These are phyloP conservation scores for Halictus rubicundus DNA, from an alignment of 1,140 invertebrate genomes.

Conservation along the genomic window DNA sequence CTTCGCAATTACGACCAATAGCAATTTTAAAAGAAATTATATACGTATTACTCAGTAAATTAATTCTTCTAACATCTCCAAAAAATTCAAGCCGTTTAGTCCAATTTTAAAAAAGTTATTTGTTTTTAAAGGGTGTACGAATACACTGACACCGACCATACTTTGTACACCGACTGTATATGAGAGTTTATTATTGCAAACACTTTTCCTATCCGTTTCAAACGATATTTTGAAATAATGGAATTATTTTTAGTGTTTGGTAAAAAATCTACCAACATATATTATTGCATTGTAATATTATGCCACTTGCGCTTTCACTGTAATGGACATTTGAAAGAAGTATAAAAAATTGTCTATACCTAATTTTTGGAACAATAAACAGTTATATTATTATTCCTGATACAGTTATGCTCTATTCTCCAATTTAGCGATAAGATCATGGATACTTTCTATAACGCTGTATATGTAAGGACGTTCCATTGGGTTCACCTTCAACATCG, in stretches of 20 bases:
- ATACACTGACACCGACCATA: no score
- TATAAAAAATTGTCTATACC: conserved; percentile 35
- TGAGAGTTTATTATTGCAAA: neutral
- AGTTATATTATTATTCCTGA: conserved; percentile 16
- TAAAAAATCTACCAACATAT: conserved; percentile 2
- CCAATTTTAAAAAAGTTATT: no score
- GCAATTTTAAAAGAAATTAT: no score
- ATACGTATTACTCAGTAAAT: no score
- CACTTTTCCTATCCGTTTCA: neutral
- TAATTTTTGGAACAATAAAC: conserved; percentile 20
- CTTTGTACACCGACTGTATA: no score
- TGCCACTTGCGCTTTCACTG: neutral
- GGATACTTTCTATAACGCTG: conserved; percentile 83
- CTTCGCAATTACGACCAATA: no score
- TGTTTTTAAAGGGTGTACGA: no score
- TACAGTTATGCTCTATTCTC: conserved; percentile 79
- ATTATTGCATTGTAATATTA: neutral
- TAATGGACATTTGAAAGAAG: neutral
- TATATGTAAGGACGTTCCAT: conserved; percentile 89
- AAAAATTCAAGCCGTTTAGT: no score
- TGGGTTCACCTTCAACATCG: conserved; percentile 88
- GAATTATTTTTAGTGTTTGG: neutral
- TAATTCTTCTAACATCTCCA: no score
- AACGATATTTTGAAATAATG: neutral
- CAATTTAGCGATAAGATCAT: conserved; percentile 81